Conservation (phyloP, 1,140 invertebrate species). For the Zaprionus africanus region DNA sequence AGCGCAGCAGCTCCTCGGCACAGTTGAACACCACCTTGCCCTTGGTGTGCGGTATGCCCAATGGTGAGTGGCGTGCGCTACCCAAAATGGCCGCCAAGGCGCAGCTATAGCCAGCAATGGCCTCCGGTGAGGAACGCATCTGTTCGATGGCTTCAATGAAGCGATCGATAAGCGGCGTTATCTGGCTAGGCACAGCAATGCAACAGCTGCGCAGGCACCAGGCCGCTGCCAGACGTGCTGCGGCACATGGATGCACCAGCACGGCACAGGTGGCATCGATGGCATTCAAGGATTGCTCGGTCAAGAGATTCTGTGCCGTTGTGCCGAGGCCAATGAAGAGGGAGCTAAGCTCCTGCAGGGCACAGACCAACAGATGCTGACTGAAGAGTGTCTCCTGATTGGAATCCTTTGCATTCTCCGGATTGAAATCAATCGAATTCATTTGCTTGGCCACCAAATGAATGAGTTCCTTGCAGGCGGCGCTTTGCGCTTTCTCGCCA, state of each 20-base stretch:
- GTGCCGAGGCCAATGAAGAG: slow-evolving; percentile 95
- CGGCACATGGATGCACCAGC: slow-evolving; percentile 96
- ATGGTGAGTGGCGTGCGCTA: slow-evolving; percentile 94
- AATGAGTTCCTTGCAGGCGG: slow-evolving; percentile 97
- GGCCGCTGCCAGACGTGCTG: slow-evolving; percentile 95
- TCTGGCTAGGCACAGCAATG: slow-evolving; percentile 96
- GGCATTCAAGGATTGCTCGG: slow-evolving; percentile 92
- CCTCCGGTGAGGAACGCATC: slow-evolving; percentile 95
- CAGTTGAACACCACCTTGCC: slow-evolving; percentile 99
- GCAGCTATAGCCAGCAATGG: slow-evolving; percentile 96
- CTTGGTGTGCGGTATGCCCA: slow-evolving; percentile 98
- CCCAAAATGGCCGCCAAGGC: slow-evolving; percentile 97
- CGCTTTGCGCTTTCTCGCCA: slow-evolving; percentile 97
- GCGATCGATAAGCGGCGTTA: slow-evolving; percentile 95
- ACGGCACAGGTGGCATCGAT: slow-evolving; percentile 87
- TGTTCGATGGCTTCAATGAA: slow-evolving; percentile 95
- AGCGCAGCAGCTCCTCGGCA: slow-evolving; percentile 97
- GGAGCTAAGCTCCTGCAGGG: slow-evolving; percentile 95
- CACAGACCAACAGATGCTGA: slow-evolving; percentile 97
- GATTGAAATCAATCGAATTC: slow-evolving; percentile 96
- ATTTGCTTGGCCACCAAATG: slow-evolving; percentile 96
- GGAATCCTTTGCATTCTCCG: slow-evolving; percentile 94
- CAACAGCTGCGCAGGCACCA: slow-evolving; percentile 97
- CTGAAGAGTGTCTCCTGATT: slow-evolving; percentile 96
- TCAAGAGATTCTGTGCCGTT: slow-evolving; percentile 94